Conservation (phyloP, 2,888 invertebrate genomes). For the Globia sparganii region DNA sequence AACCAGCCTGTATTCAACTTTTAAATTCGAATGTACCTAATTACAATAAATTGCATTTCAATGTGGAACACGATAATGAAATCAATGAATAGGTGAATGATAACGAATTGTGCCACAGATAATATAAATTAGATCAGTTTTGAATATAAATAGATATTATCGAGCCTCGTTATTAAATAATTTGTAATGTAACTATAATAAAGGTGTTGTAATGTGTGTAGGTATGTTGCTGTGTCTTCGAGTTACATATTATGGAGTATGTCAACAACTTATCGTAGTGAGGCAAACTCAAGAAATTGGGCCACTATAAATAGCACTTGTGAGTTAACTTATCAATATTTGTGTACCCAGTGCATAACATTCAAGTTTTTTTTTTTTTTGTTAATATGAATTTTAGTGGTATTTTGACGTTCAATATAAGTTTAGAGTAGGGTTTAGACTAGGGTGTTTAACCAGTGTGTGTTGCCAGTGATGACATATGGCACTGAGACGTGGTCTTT, state of each 20-base stretch:
- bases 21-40: conserved; percentile 21
- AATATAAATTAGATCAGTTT: conserved; percentile 37
- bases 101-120: conserved; percentile 31
- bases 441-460: too few species aligned
- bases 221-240: conserved; percentile 14
- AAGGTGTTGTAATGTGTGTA: conserved; percentile 41
- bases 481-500: too few species aligned
- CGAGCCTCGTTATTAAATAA: not conserved
- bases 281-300: conserved; percentile 51
- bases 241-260: conserved; percentile 53
- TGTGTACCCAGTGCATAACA: conserved; percentile 36
- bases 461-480: too few species aligned
- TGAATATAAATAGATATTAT: conserved; percentile 1
- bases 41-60: conserved; percentile 20
- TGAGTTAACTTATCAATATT: conserved; percentile 54
- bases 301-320: conserved; percentile 39
- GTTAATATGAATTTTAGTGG: not conserved
- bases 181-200: conserved; percentile 16
- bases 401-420: not conserved
- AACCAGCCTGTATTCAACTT: conserved; percentile 3
- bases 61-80: conserved; percentile 13
- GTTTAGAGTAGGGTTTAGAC: too few species aligned
- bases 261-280: conserved; percentile 58
- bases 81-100: conserved; percentile 15
- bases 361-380: conserved; percentile 20